Percentiles rank a stretch among this genome's conserved stretches.
Evolutionary conservation across 2,797 vertebrate species (phyloP).

Genomic region (Pseudomugil gertrudae): DNA sequence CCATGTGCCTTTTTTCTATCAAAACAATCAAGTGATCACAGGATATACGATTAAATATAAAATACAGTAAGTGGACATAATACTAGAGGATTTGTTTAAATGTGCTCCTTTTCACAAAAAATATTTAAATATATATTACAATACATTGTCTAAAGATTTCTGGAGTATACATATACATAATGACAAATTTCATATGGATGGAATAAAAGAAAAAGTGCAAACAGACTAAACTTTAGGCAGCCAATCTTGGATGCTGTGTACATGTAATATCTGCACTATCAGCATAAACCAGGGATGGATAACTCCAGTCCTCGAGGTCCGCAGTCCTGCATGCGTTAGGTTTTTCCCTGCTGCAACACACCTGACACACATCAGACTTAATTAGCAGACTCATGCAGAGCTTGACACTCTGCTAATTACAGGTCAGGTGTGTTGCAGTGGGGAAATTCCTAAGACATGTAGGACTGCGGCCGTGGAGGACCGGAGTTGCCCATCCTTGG

Average conservation of each 20-base stretch:
- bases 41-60: slow-evolving; percentile 15
- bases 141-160: neutral
- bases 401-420: no score
- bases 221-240: slow-evolving; percentile 32
- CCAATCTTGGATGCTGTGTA: slow-evolving; percentile 10
- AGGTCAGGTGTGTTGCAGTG: no score
- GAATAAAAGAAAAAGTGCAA: slow-evolving; percentile 48
- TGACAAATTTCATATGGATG: slow-evolving; percentile 31
- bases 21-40: slow-evolving; percentile 11
- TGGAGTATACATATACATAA: neutral
- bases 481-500: no score
- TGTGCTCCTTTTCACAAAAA: neutral
- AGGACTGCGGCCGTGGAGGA: no score
- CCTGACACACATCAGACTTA: no score
- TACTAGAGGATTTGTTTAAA: slow-evolving; percentile 35
- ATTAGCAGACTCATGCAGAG: no score
- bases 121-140: slow-evolving; percentile 12
- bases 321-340: no score
- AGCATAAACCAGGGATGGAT: no score
- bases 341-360: no score
- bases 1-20: no score
- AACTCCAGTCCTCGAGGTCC: no score
- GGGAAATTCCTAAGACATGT: no score
- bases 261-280: slow-evolving; percentile 11
- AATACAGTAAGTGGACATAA: slow-evolving; percentile 35